Base-by-base conservation (phyloP, 64 coral and sea anemone species). In the Actinia tenebrosa region DNA sequence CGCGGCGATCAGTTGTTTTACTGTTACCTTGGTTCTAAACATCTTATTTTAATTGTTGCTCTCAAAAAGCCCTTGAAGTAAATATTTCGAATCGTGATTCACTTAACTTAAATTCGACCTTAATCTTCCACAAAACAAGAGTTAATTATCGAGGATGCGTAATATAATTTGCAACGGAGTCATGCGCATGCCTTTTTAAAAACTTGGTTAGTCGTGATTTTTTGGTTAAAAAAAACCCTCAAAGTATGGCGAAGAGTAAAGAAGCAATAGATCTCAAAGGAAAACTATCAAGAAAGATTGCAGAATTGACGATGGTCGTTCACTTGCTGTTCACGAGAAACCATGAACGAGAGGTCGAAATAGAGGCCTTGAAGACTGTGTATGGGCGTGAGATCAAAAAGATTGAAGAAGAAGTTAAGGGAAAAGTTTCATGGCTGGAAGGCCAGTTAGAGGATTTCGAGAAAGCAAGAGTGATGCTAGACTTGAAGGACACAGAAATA, bases 301-400 rank as follows among this genome's bases (percentile, higher is more conserved):
- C 90, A 56, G 97, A 99, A 89, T 83, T 99, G 16, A 99, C 90
- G 2, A 99, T 92, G 90, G 93, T 99, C 22, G 94, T 99, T 64
- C 97, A 99, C 44, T 86, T 99, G 64, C 54, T 99, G 23, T 99
- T 99, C 91, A 95, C 93, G 69, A 92, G 97, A 78, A 99, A 99
- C 80, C 97, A 99, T 64, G 97, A 99, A 60, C 91, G 93, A 72
- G 97, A 99, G 64, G 66, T 99, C 3, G 97, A 99, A 81, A 84
- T 99, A 5, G 90, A 92, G 44, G 88, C 97, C 5, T 86, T 91
- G 45, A 99, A 93, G 87, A 95, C 88, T n/a, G 97, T 88, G 19
- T 99, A 94, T 44, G 93, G 92, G 45, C 71, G 93, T 71, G 93
- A 99, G 44, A 91, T 99, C 23, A 89, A 84, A 43, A 61, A 72